Evolutionary conservation across 2,888 invertebrate species (phyloP).

Genomic region (Pollenia angustigena): DNA sequence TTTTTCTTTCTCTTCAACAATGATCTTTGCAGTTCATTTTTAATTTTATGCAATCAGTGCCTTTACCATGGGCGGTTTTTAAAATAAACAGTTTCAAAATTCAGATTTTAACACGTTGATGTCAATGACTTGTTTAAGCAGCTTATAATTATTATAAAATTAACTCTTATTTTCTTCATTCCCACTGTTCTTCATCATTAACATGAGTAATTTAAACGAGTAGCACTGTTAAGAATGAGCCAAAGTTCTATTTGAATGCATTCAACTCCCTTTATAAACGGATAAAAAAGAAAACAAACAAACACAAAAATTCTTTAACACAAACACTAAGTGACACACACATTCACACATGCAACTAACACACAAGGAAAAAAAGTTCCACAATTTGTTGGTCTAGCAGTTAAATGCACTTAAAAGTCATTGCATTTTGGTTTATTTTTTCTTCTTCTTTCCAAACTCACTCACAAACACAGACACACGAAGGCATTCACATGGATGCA

Average conservation of each 20-base stretch:
- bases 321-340: slow-evolving; percentile 9
- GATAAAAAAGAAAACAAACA: slow-evolving; percentile 19
- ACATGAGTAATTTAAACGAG: slow-evolving; percentile 21
- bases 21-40: too few species aligned
- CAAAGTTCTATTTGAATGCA: slow-evolving; percentile 66
- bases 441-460: slow-evolving; percentile 47
- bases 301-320: slow-evolving; percentile 42
- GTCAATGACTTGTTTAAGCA: too few species aligned
- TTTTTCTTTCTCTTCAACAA: too few species aligned
- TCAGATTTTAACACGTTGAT: too few species aligned
- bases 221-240: slow-evolving; percentile 30
- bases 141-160: too few species aligned
- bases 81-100: too few species aligned
- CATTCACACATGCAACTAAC: neutral
- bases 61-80: too few species aligned
- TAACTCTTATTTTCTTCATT: neutral
- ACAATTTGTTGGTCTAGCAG: slow-evolving; percentile 69
- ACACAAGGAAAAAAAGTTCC: slow-evolving; percentile 19
- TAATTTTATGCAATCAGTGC: too few species aligned
- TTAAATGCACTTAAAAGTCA: slow-evolving; percentile 73
- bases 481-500: neutral
- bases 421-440: slow-evolving; percentile 65
- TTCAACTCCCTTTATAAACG: slow-evolving; percentile 61
- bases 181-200: slow-evolving; percentile 38
- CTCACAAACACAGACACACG: slow-evolving; percentile 36